These are phyloP conservation scores for Bostrychus sinensis DNA, from an alignment of 2,113 vertebrate species.

Conservation along the genomic window DNA sequence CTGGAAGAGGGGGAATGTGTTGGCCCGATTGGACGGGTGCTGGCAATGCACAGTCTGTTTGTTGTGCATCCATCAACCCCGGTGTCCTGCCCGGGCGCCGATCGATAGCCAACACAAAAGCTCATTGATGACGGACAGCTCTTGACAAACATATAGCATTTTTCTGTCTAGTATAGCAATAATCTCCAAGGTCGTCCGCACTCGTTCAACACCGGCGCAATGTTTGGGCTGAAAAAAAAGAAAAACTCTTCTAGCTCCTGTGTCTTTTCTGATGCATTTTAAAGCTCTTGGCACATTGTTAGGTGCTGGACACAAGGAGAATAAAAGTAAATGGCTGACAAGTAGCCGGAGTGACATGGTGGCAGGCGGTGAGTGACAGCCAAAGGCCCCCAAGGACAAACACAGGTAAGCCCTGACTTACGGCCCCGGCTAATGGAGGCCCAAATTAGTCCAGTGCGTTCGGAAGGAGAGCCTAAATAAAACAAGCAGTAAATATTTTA, in stretches of 20 bases:
- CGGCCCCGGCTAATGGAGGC: conserved; percentile 17
- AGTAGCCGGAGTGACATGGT: conserved; percentile 40
- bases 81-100: conserved; percentile 65
- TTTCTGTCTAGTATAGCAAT: conserved; percentile 80
- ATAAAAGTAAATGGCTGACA: conserved; percentile 53
- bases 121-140: conserved; percentile 79
- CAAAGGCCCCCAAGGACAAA: conserved; percentile 39
- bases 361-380: conserved; percentile 57
- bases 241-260: neutral
- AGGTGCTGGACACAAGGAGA: conserved; percentile 48
- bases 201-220: conserved; percentile 40
- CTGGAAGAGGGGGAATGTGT: neutral
- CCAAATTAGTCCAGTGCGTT: conserved; percentile 20
- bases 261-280: conserved; percentile 57
- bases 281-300: conserved; percentile 71
- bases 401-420: conserved; percentile 36
- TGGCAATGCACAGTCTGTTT: conserved; percentile 77
- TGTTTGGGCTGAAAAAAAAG: conserved; percentile 17
- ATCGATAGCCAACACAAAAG: conserved; percentile 80
- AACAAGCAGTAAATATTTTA: conserved; percentile 7
- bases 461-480: conserved; percentile 21
- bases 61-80: conserved; percentile 77
- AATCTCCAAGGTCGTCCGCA: conserved; percentile 76
- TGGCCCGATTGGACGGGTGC: conserved; percentile 51
- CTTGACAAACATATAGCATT: conserved; percentile 78